Conservation (phyloP, 2,797 vertebrate species). For the Toxotes lorentzi region DNA sequence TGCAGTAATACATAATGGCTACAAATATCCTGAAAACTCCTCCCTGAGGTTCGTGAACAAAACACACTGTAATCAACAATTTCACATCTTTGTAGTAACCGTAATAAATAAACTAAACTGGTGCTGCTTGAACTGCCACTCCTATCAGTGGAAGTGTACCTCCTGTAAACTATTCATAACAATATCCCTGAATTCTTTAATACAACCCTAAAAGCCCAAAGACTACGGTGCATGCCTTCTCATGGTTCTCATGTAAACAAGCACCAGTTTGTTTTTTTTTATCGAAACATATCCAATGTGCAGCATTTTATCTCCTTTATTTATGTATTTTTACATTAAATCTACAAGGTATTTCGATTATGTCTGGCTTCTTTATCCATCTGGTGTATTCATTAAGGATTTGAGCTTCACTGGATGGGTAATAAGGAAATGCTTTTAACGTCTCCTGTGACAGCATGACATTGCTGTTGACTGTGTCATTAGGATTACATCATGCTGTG, state of each 20-base stretch:
- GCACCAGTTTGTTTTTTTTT: not conserved
- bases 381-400: constrained; percentile 33
- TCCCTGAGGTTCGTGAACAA: constrained; percentile 44
- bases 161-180: not conserved
- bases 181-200: constrained; percentile 6
- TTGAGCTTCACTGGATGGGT: constrained; percentile 10
- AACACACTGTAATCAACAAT: constrained; percentile 47
- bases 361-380: constrained; percentile 15
- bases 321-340: not conserved
- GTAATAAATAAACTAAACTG: constrained; percentile 12
- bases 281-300: not conserved
- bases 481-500: constrained; percentile 70
- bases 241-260: not conserved
- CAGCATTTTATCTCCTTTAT: not conserved
- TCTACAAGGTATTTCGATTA: not conserved
- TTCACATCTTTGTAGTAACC: constrained; percentile 18
- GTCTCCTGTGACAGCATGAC: constrained; percentile 46
- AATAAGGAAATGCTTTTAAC: constrained; percentile 39
- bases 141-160: not conserved
- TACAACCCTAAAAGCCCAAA: not conserved
- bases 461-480: constrained; percentile 56
- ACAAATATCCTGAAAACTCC: constrained; percentile 45
- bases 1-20: constrained; percentile 62
- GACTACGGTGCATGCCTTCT: not conserved
- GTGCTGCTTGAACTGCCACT: not conserved